Evolutionary conservation across 2,888 invertebrate genomes (phyloP).

Genomic region (Lithodes maja): DNA sequence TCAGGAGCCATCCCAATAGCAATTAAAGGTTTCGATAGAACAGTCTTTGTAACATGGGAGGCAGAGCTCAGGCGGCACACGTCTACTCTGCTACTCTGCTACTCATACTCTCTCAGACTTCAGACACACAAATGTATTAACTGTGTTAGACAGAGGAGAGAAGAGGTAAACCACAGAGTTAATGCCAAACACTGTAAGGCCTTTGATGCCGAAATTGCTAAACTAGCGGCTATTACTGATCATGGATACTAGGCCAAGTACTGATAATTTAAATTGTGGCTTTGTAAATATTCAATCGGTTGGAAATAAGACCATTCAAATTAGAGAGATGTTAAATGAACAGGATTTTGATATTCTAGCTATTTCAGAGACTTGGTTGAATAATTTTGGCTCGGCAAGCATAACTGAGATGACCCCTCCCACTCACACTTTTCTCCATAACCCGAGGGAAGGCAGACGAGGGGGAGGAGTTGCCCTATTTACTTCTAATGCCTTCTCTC

Average conservation of each 20-base stretch:
- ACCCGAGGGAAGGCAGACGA: neutral
- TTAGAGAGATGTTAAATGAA: neutral
- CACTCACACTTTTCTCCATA: conserved; percentile 17
- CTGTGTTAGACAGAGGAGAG: conserved; percentile 11
- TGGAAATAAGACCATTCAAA: neutral
- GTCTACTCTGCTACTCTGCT: too few relatives aligned
- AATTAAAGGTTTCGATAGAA: too few relatives aligned
- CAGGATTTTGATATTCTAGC: neutral
- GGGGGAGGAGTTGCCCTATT: conserved; percentile 2
- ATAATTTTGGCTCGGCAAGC: neutral
- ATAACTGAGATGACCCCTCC: neutral
- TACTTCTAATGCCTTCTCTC: conserved; percentile 11
- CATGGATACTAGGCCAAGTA: too few relatives aligned
- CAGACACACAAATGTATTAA: neutral
- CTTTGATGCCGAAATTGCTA: neutral
- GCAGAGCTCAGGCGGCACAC: too few relatives aligned
- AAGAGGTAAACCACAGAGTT: neutral
- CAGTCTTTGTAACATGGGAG: too few relatives aligned
- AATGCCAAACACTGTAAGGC: conserved; percentile 2
- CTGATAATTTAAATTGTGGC: neutral
- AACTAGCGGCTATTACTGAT: neutral
- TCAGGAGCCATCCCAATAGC: too few relatives aligned
- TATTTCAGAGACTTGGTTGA: neutral
- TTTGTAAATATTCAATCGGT: conserved; percentile 15
- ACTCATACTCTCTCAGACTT: too few relatives aligned